These are phyloP conservation scores for Philonicus albiceps DNA, from an alignment of 2,888 invertebrate genomes.

Conservation along the genomic window DNA sequence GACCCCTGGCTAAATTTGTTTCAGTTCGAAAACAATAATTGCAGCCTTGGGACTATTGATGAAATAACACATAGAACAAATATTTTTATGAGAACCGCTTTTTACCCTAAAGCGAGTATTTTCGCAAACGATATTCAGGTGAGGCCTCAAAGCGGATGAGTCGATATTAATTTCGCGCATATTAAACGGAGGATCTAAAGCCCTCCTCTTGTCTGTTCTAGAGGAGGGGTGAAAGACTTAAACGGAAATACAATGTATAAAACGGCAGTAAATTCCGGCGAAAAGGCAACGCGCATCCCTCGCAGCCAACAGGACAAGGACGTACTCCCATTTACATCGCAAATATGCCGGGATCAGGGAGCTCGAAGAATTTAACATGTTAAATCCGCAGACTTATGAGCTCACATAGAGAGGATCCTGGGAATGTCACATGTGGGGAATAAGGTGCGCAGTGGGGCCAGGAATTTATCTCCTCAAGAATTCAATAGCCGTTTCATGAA, in stretches of 20 bases:
- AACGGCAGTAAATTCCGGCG: background rate
- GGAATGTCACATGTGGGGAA: background rate
- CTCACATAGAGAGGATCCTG: background rate
- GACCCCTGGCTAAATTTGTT: background rate
- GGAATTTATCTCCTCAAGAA: background rate
- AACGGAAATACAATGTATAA: background rate
- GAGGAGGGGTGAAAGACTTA: background rate
- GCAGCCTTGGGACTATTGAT: background rate
- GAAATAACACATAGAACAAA: background rate
- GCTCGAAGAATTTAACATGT: background rate
- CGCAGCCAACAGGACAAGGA: background rate
- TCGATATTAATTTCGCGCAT: background rate
- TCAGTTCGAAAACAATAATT: background rate
- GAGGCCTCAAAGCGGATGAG: background rate
- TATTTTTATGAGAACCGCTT: background rate
- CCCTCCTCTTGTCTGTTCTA: background rate
- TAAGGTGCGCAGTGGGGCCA: background rate
- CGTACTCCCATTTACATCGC: background rate
- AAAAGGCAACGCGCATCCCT: background rate
- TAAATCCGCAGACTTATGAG: background rate
- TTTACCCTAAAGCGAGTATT: background rate
- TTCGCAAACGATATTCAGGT: background rate
- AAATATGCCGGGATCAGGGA: background rate
- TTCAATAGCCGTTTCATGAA: background rate
- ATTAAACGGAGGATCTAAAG: background rate